phyloP scores from a whole-genome alignment of 2,888 invertebrate genomes.

The Coleophora deauratella region DNA sequence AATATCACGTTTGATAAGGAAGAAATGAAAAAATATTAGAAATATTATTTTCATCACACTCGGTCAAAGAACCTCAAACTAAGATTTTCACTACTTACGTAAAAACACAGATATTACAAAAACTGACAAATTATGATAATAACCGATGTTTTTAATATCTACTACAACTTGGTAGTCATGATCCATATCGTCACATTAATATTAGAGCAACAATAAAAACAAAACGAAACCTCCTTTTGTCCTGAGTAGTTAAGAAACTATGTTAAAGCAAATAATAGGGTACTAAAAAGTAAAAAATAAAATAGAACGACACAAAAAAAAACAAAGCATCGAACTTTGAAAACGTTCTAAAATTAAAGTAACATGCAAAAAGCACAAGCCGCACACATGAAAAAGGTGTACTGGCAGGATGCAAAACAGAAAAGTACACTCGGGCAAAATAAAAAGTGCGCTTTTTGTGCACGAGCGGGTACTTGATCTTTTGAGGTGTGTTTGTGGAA shows the following conservation, averaged over 20 bases:
- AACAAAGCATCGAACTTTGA: constrained; percentile 6
- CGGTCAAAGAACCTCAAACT: too few relatives aligned
- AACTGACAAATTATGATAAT: too few relatives aligned
- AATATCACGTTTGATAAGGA: too few relatives aligned
- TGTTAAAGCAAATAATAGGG: background rate
- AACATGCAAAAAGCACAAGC: constrained; percentile 42
- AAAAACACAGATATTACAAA: too few relatives aligned
- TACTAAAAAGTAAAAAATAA: background rate
- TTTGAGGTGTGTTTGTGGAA: constrained; percentile 33
- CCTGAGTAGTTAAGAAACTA: too few relatives aligned
- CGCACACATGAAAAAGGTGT: constrained; percentile 46
- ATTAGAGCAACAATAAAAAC: too few relatives aligned
- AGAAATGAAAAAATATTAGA: background rate
- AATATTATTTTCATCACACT: too few relatives aligned
- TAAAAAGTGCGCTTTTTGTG: constrained; percentile 53
- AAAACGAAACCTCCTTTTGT: too few relatives aligned
- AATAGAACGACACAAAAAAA: background rate
- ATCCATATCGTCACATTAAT: too few relatives aligned
- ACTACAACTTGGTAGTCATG: too few relatives aligned
- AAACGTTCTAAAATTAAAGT: constrained; percentile 2
- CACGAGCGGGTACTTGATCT: constrained; percentile 55
- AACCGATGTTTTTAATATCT: too few relatives aligned
- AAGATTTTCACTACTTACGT: too few relatives aligned
- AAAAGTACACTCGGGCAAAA: constrained; percentile 52
- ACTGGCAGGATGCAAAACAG: constrained; percentile 36